Conservation (phyloP, 2,888 invertebrate species). For the Caenorhabditis sp. region DNA sequence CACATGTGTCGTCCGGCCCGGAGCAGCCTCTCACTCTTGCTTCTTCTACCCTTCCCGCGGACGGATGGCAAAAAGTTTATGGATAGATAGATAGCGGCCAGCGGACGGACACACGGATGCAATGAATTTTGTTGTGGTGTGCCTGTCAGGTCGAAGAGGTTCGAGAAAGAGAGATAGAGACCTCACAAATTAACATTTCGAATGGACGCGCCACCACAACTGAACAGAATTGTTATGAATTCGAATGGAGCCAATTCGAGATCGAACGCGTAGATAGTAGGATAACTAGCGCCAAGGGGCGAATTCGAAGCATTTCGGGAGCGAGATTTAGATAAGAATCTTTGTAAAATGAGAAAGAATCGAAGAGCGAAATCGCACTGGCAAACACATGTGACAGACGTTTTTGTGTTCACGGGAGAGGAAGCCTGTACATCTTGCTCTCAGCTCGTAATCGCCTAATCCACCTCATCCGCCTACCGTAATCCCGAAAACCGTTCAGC, state of each 20-base stretch:
- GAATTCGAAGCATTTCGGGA: not conserved
- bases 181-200: constrained; percentile 36
- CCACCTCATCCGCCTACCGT: constrained; percentile 35
- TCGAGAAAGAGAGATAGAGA: not conserved
- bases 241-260: constrained; percentile 10
- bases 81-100: constrained; percentile 12
- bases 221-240: constrained; percentile 11
- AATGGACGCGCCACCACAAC: not conserved
- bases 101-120: constrained; percentile 3
- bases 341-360: not conserved
- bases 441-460: constrained; percentile 5
- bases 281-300: constrained; percentile 39
- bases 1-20: constrained; percentile 30
- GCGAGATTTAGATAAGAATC: not conserved
- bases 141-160: constrained; percentile 5
- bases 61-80: constrained; percentile 22
- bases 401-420: too few relatives aligned
- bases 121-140: constrained; percentile 23
- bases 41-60: constrained; percentile 7
- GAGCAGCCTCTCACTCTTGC: constrained; percentile 6
- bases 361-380: not conserved
- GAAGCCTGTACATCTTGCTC: constrained; percentile 4
- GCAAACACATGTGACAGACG: constrained; percentile 3
- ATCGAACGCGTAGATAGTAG: constrained; percentile 33
- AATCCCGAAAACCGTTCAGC: constrained; percentile 28